Percentiles rank a stretch among this genome's conserved stretches.
These are phyloP conservation scores for Phrynocephalus versicolor DNA, from an alignment of 2,113 vertebrate genomes.

Conservation along the genomic window DNA sequence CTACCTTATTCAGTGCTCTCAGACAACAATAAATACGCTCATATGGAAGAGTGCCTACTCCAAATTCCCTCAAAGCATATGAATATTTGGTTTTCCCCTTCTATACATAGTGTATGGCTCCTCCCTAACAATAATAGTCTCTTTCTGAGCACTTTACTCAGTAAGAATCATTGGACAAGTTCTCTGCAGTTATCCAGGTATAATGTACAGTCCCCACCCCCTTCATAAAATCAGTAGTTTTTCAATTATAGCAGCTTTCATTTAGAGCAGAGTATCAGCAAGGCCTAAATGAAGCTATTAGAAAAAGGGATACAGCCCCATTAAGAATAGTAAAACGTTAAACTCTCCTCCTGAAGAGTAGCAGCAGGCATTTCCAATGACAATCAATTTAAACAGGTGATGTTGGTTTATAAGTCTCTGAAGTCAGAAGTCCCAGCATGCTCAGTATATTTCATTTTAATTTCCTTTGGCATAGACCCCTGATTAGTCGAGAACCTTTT, in stretches of 20 bases:
- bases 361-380: slow-evolving; percentile 71
- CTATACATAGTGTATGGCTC: too few species aligned
- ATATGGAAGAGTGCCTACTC: neutral
- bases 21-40: neutral
- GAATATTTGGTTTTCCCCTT: neutral
- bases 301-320: slow-evolving; percentile 69
- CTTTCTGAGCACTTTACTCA: neutral
- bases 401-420: slow-evolving; percentile 68
- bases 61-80: neutral
- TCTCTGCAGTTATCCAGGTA: slow-evolving; percentile 46
- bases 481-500: slow-evolving; percentile 69
- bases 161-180: slow-evolving; percentile 4
- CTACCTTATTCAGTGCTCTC: neutral
- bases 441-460: slow-evolving; percentile 80
- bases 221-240: slow-evolving; percentile 62
- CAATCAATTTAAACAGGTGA: slow-evolving; percentile 72
- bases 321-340: slow-evolving; percentile 71
- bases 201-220: slow-evolving; percentile 24
- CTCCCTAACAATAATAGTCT: neutral
- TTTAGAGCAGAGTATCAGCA: slow-evolving; percentile 70
- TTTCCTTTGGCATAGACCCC: slow-evolving; percentile 79
- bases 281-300: slow-evolving; percentile 62
- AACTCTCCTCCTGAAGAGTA: slow-evolving; percentile 74
- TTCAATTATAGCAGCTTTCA: slow-evolving; percentile 63
- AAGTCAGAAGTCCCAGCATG: slow-evolving; percentile 79